Evolutionary conservation across 1,140 invertebrate species (phyloP).

Genomic region (Neodiprion lecontei): DNA sequence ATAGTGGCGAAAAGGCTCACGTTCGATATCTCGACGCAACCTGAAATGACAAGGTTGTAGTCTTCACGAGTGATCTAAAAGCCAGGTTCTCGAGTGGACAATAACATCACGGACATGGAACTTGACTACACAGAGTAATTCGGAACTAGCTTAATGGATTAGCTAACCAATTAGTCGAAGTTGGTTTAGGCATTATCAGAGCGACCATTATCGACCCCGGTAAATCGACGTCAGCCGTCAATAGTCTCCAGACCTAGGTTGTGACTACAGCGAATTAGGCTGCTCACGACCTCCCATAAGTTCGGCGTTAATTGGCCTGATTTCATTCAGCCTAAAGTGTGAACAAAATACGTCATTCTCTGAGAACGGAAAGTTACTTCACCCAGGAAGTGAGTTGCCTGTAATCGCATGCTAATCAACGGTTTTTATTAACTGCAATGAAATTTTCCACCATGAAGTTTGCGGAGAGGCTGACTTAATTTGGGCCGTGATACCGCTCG

Average conservation of each 20-base stretch:
- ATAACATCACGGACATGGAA: neutral
- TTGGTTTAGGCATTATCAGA: neutral
- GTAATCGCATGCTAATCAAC: neutral
- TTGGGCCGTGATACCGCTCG: neutral
- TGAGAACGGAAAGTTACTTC: no score
- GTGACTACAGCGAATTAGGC: slow-evolving; percentile 28
- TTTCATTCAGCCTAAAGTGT: no score
- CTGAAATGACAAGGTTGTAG: no score
- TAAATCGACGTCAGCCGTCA: neutral
- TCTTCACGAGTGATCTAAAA: no score
- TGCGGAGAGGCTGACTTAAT: neutral
- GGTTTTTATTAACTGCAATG: neutral
- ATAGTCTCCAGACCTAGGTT: slow-evolving; percentile 8
- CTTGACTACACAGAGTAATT: neutral
- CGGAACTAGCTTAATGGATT: neutral
- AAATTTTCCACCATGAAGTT: neutral
- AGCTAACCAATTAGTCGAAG: neutral
- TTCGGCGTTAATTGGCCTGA: neutral
- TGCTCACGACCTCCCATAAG: slow-evolving; percentile 16
- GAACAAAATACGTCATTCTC: no score
- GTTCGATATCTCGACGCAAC: no score
- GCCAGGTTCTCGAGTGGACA: no score
- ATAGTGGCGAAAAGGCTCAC: no score
- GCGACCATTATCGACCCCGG: slow-evolving; percentile 8
- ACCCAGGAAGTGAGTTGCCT: no score